Evolutionary conservation across 1,140 invertebrate genomes (phyloP).

Genomic region (Drosophila fuyamai): DNA sequence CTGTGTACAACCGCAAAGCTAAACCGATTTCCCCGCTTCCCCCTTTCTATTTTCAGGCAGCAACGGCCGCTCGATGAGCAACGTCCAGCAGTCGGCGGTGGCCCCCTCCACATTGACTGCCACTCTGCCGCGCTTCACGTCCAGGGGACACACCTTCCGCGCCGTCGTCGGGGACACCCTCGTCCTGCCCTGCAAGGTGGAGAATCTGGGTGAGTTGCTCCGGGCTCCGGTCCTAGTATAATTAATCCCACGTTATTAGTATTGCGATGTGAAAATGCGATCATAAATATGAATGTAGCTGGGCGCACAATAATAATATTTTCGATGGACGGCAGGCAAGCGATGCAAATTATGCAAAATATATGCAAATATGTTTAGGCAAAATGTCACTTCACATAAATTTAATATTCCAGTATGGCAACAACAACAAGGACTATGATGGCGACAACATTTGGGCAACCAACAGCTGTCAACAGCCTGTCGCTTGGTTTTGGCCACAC

Average conservation of each 20-base stretch:
- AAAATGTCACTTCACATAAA: constrained; percentile 76
- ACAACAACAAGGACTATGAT: constrained; percentile 14
- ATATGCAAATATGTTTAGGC: constrained; percentile 73
- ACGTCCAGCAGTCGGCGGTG: constrained; percentile 55
- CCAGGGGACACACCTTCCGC: constrained; percentile 89
- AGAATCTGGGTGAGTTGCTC: constrained; percentile 89
- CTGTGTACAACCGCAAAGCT: constrained; percentile 19
- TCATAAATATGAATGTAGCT: constrained; percentile 38
- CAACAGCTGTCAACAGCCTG: constrained; percentile 77
- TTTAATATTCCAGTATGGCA: constrained; percentile 62
- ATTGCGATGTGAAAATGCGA: constrained; percentile 65
- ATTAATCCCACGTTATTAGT: constrained; percentile 65
- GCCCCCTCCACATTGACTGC: constrained; percentile 57
- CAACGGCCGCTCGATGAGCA: constrained; percentile 74
- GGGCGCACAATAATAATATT: constrained; percentile 35
- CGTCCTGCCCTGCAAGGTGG: constrained; percentile 90
- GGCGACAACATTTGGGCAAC: constrained; percentile 50
- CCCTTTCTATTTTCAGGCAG: constrained; percentile 52
- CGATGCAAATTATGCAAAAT: constrained; percentile 62
- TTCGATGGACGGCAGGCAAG: constrained; percentile 8
- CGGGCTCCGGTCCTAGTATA: constrained; percentile 33
- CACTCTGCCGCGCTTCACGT: constrained; percentile 88
- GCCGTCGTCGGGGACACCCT: constrained; percentile 91
- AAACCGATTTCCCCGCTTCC: not conserved
- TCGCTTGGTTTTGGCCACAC: constrained; percentile 39